Evolutionary conservation across 2,113 vertebrate genomes (phyloP).

Genomic region (Myxocyprinus asiaticus): DNA sequence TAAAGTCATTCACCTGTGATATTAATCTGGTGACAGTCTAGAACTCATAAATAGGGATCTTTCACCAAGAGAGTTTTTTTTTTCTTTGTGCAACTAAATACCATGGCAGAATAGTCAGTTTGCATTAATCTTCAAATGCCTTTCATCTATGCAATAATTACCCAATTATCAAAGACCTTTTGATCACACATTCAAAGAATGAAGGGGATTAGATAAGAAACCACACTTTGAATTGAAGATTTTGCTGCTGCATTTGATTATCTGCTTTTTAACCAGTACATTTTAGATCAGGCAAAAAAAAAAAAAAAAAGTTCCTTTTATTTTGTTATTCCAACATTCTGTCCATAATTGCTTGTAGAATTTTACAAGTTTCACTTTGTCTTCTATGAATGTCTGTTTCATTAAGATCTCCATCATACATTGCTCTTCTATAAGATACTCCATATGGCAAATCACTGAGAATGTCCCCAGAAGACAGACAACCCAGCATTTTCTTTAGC

Average conservation of each 20-base stretch:
- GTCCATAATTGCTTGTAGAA: too few species aligned
- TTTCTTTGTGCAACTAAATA: too few species aligned
- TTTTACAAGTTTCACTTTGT: too few species aligned
- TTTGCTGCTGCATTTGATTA: constrained; percentile 30
- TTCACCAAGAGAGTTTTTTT: neutral
- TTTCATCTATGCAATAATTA: neutral
- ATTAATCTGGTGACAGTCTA: neutral
- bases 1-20: neutral
- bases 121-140: constrained; percentile 10
- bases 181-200: constrained; percentile 1
- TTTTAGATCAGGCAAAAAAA: neutral
- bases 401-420: too few species aligned
- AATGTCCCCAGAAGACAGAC: too few species aligned
- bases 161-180: neutral
- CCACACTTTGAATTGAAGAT: neutral
- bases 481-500: too few species aligned
- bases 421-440: too few species aligned
- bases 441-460: too few species aligned
- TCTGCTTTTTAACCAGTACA: constrained; percentile 30
- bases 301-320: neutral
- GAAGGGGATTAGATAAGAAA: constrained; percentile 5
- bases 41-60: neutral
- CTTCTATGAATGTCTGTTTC: too few species aligned
- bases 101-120: constrained; percentile 2
- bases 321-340: neutral